phyloP scores from a whole-genome alignment of 2,797 vertebrate genomes.

The Micropoecilia bifurca region DNA sequence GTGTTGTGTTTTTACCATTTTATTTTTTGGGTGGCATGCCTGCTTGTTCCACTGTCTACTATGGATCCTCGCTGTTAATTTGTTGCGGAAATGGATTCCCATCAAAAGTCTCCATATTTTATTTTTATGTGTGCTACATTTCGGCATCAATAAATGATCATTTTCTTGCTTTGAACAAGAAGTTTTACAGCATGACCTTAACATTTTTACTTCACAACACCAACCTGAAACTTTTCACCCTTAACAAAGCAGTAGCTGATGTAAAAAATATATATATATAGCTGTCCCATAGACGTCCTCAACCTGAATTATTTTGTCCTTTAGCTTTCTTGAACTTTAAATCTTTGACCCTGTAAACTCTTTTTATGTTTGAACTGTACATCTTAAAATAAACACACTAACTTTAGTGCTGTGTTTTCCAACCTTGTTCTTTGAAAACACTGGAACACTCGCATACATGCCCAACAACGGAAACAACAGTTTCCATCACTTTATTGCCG shows the following conservation, averaged over 20 bases:
- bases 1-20: not conserved
- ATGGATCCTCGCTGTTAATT: not conserved
- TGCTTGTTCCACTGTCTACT: too few species aligned
- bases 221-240: not conserved
- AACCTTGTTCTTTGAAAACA: not conserved
- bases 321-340: not conserved
- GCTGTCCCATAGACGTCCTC: not conserved
- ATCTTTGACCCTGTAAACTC: not conserved
- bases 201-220: not conserved
- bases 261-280: not conserved
- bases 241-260: not conserved
- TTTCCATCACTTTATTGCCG: not conserved
- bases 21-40: too few species aligned
- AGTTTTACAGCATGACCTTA: not conserved
- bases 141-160: not conserved
- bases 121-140: not conserved
- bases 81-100: not conserved
- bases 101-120: not conserved
- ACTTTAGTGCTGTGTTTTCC: not conserved
- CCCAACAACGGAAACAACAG: not conserved
- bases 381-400: not conserved
- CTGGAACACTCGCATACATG: not conserved
- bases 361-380: not conserved
- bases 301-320: not conserved
- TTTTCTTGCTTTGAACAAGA: not conserved